Conservation (phyloP, 1,140 invertebrate genomes). For the Reticulitermes speratus region DNA sequence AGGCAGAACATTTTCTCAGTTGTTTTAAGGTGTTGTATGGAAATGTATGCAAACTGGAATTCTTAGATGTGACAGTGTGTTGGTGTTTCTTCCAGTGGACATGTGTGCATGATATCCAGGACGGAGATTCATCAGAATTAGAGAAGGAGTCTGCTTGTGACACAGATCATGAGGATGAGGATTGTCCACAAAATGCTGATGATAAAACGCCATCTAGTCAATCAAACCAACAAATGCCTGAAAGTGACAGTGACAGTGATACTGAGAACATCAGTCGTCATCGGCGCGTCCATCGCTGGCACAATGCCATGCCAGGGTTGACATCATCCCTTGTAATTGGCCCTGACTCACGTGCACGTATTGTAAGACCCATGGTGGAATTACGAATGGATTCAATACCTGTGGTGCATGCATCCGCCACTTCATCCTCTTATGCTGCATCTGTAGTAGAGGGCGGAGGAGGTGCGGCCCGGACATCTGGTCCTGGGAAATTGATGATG, state of each 20-base stretch:
- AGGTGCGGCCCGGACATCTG: neutral
- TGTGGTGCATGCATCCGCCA: neutral
- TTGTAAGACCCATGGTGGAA: neutral
- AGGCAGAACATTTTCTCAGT: too few relatives aligned
- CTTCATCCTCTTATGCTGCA: neutral
- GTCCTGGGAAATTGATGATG: neutral
- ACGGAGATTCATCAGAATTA: conserved; percentile 45
- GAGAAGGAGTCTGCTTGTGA: conserved; percentile 20
- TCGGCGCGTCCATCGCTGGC: neutral
- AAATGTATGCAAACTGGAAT: neutral
- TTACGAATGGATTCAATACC: conserved; percentile 21
- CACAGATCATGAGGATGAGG: neutral
- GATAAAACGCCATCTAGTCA: neutral
- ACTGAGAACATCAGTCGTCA: conserved; percentile 15
- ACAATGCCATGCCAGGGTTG: neutral
- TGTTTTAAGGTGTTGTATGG: neutral
- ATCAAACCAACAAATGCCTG: neutral
- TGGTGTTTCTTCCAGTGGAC: conserved; percentile 70
- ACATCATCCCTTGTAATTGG: conserved; percentile 2
- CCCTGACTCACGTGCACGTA: neutral
- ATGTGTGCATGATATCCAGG: conserved; percentile 89
- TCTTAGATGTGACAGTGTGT: conserved; percentile 23
- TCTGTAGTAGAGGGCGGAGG: conserved; percentile 8
- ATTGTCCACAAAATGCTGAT: neutral
- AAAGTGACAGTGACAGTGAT: conserved; percentile 25